phyloP scores from a whole-genome alignment of 2,113 vertebrate species.

The Nesoenas mayeri region DNA sequence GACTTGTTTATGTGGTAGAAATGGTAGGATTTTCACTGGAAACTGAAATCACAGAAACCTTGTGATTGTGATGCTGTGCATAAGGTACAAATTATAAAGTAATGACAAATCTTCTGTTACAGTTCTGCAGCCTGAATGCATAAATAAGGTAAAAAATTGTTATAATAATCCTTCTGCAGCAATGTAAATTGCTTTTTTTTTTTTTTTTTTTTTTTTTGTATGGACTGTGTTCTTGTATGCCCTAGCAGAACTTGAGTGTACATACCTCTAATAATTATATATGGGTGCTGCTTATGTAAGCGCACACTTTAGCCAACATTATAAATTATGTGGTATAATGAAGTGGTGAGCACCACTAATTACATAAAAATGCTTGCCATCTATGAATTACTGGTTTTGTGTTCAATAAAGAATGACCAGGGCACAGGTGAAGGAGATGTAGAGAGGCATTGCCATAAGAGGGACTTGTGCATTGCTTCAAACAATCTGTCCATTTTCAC shows the following conservation, averaged over 20 bases:
- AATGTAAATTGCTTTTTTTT: too few relatives aligned
- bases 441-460: background rate
- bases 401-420: conserved; percentile 14
- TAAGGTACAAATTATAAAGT: background rate
- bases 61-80: background rate
- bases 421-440: background rate
- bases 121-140: background rate
- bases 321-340: background rate
- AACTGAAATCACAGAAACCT: background rate
- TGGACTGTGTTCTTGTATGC: background rate
- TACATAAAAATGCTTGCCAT: background rate
- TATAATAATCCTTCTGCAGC: background rate
- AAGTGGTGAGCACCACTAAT: conserved; percentile 3
- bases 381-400: background rate
- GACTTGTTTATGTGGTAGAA: background rate
- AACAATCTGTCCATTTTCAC: background rate
- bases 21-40: background rate
- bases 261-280: background rate
- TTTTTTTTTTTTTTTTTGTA: conserved; percentile 7
- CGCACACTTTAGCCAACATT: background rate
- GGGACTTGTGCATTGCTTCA: background rate
- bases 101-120: background rate
- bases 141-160: background rate
- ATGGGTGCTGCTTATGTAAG: background rate
- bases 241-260: background rate